These are phyloP conservation scores for Centropyge bicolor DNA, from an alignment of 2,797 vertebrate genomes.

Conservation along the genomic window DNA sequence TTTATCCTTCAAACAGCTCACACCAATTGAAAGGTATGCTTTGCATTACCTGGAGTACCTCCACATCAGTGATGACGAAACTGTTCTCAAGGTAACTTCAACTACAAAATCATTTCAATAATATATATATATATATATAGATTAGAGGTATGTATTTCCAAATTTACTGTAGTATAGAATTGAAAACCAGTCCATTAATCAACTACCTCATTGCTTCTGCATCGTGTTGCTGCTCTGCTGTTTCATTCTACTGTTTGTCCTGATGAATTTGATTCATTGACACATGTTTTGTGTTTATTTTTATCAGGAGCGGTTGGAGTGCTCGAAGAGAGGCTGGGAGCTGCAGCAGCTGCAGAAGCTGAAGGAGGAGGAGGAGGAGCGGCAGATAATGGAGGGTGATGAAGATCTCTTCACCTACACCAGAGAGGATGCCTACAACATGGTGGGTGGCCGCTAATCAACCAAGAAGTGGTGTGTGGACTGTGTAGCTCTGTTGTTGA, in stretches of 20 bases:
- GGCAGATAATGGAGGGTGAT: constrained; percentile 86
- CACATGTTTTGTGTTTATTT: constrained; percentile 17
- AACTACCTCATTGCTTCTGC: neutral
- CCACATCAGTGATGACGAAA: constrained; percentile 87
- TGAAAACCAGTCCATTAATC: neutral
- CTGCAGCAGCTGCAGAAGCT: constrained; percentile 88
- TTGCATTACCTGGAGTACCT: constrained; percentile 94
- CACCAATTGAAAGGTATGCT: constrained; percentile 94
- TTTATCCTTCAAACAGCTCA: constrained; percentile 84
- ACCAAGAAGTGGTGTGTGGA: neutral
- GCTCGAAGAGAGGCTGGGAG: constrained; percentile 91
- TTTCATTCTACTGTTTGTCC: neutral
- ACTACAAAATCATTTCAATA: neutral
- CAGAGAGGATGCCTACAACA: constrained; percentile 95
- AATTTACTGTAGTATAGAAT: neutral
- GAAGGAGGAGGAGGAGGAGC: constrained; percentile 86
- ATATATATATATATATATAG: too few species aligned
- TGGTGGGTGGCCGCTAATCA: constrained; percentile 81
- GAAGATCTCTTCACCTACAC: constrained; percentile 94
- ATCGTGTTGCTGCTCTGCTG: neutral
- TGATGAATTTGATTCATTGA: neutral
- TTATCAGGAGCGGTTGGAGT: constrained; percentile 84
- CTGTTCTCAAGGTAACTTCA: constrained; percentile 84
- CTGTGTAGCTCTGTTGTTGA: constrained; percentile 19
- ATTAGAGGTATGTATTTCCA: constrained; percentile 5